Evolutionary conservation across 2,888 invertebrate species (phyloP).

Genomic region (Troglohyphantes excavatus): DNA sequence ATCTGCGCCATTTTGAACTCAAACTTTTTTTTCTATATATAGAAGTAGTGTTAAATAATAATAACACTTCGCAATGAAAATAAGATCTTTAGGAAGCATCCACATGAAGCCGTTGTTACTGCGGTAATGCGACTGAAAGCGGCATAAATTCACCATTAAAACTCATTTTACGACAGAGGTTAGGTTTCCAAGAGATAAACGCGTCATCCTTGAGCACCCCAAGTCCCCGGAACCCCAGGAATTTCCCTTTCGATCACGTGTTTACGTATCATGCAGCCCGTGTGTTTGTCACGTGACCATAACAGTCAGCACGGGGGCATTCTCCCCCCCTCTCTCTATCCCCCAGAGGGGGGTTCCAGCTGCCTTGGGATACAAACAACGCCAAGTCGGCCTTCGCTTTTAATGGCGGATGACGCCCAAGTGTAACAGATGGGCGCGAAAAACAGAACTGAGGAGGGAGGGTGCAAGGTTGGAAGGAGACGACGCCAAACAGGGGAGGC

Average conservation of each 20-base stretch:
- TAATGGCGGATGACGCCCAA: conserved; percentile 75
- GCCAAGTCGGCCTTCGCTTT: conserved; percentile 18
- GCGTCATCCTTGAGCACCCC: conserved; percentile 6
- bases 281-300: conserved; percentile 72
- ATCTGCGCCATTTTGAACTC: too few species aligned
- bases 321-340: not conserved
- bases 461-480: not conserved
- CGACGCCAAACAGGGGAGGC: not conserved
- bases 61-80: too few species aligned
- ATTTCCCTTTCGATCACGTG: conserved; percentile 35
- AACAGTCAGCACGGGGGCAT: too few species aligned
- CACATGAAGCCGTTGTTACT: too few species aligned
- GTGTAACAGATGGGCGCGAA: conserved; percentile 68
- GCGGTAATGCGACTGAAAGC: too few species aligned
- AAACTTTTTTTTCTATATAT: too few species aligned
- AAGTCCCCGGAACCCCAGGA: not conserved
- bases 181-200: not conserved
- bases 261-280: conserved; percentile 35
- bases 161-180: too few species aligned
- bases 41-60: too few species aligned
- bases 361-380: not conserved
- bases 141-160: too few species aligned
- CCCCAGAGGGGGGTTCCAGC: not conserved
- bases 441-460: conserved; percentile 16
- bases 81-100: too few species aligned